Evolutionary conservation across 2,888 invertebrate genomes (phyloP).

Genomic region (Arrhopalites spinosus): DNA sequence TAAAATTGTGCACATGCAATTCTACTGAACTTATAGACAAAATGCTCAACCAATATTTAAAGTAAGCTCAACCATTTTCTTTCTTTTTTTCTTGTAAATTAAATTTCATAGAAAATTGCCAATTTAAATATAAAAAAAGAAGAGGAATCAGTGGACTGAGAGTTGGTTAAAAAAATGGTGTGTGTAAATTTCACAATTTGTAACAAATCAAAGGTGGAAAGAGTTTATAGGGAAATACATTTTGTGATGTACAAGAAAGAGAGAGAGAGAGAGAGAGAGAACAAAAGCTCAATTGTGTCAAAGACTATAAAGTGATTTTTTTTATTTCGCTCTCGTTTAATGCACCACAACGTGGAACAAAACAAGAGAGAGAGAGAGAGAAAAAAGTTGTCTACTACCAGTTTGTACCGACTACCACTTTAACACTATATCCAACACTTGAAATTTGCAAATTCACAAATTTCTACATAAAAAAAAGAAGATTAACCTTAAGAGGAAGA

Average conservation of each 20-base stretch:
- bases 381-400: constrained; percentile 18
- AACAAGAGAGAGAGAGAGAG: constrained; percentile 23
- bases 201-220: background rate
- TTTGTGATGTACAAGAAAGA: background rate
- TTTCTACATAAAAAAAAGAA: background rate
- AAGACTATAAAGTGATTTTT: constrained; percentile 17
- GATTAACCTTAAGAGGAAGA: too few species aligned
- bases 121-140: too few species aligned
- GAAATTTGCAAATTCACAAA: too few species aligned
- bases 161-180: background rate
- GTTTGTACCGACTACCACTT: constrained; percentile 13
- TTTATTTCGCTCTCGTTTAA: constrained; percentile 27
- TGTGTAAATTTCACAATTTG: background rate
- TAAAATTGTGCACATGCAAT: constrained; percentile 50
- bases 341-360: constrained; percentile 33
- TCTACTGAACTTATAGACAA: constrained; percentile 52
- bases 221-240: background rate
- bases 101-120: too few species aligned
- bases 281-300: constrained; percentile 13
- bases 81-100: too few species aligned
- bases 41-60: constrained; percentile 53
- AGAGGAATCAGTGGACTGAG: too few species aligned
- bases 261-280: background rate
- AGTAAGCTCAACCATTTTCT: constrained; percentile 20
- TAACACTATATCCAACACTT: too few species aligned